A percentile compares a stretch with the other conserved stretches of the same genome.
phyloP scores from a whole-genome alignment of 2,113 vertebrate species.

The Notothenia rossii region DNA sequence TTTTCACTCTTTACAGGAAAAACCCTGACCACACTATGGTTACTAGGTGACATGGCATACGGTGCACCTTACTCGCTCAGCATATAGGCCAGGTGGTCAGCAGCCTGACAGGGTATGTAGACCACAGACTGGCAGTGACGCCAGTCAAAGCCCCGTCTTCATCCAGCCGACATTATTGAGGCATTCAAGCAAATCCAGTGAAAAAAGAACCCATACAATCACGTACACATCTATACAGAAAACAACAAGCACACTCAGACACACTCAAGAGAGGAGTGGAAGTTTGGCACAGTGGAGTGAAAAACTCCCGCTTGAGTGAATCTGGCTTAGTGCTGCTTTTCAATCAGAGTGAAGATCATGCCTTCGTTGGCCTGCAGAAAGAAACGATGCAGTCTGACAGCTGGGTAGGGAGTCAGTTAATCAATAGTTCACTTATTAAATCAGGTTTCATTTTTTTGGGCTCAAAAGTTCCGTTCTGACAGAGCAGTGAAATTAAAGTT shows the following conservation, averaged over 20 bases:
- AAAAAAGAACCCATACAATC: slow-evolving; percentile 6
- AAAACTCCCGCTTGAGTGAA: neutral
- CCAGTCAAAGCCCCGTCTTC: neutral
- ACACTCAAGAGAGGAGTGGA: neutral
- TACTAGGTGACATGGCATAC: slow-evolving; percentile 56
- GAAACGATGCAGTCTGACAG: neutral
- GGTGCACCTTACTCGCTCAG: neutral
- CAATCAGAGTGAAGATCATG: neutral
- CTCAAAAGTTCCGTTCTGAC: neutral
- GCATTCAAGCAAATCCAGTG: slow-evolving; percentile 11
- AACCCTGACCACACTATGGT: slow-evolving; percentile 31
- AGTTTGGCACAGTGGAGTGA: neutral
- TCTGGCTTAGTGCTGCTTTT: neutral
- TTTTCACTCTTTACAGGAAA: slow-evolving; percentile 60
- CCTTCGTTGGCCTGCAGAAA: neutral
- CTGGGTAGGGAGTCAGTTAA: slow-evolving; percentile 9
- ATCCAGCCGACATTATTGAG: neutral
- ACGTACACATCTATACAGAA: neutral
- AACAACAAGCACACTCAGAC: neutral
- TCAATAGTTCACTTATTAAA: slow-evolving; percentile 22
- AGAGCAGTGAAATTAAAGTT: neutral
- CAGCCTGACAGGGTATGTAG: neutral
- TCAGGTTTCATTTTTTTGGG: slow-evolving; percentile 3
- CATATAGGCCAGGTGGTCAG: slow-evolving; percentile 24
- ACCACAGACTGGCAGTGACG: slow-evolving; percentile 29